Evolutionary conservation across 2,888 invertebrate species (phyloP), one percentile per base, ranked within the genome.

Genomic region (Calliphora vomitoria): DNA sequence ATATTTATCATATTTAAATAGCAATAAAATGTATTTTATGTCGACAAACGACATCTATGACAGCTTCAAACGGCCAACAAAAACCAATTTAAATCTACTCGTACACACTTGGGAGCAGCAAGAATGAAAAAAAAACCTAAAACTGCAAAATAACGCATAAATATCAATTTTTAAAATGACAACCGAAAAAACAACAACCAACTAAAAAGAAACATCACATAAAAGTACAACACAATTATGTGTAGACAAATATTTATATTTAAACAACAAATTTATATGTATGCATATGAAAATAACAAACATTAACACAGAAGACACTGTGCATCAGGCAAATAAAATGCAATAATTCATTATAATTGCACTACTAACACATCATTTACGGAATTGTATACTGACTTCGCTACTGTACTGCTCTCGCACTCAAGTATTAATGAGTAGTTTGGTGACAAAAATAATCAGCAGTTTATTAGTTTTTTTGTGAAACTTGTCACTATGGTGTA

Each of bases 281-380:
- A 6, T 6, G 35, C 0, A 35, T 35, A 38, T 53, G n/a, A n/a
- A 35, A 60, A 38, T 35, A 44, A 72, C 31, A 50, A 53, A 55
- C 11, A 66, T 76, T 50, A 75, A 58, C 72, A 82, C 55, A 53
- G 44, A 75, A 68, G 18, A 80, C 35, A 58, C 47, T 58, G 82
- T 58, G n/a, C 47, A 68, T 8, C 66, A 75, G 50, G 50, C 35
- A 50, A 81, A 66, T 31, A 55, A 87, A 89, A 74, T 85, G 82
- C 82, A 91, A 92, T 92, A 92, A 92, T 91, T 92, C 92, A 92
- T 92, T 92, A 92, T 92, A 92, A 92, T 92, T 92, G 92, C 92
- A 90, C 79, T 72, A 80, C 50, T 69, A 83, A 71, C 69, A 80
- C 87, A 81, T 86, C 82, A 87, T 79, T 81, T 84, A 68, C 18